Evolutionary conservation across 2,113 vertebrate genomes (phyloP).

Genomic region (Scophthalmus maximus): DNA sequence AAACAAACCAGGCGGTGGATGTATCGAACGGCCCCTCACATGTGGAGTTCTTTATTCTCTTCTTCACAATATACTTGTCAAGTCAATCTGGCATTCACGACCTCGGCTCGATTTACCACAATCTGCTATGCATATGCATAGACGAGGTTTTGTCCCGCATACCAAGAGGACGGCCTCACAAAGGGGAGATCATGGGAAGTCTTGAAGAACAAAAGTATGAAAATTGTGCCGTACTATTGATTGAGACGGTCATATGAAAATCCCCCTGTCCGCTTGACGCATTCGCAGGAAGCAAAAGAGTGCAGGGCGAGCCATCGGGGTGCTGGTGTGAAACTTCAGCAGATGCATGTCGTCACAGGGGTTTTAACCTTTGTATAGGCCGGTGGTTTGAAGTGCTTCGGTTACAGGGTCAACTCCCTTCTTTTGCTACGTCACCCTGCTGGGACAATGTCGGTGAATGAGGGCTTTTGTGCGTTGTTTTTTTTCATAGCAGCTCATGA

Average conservation of each 20-base stretch:
- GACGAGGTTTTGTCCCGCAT: slow-evolving; percentile 40
- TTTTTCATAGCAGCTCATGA: slow-evolving; percentile 48
- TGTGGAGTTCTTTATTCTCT: slow-evolving; percentile 35
- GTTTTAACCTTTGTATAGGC: slow-evolving; percentile 44
- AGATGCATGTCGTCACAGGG: slow-evolving; percentile 23
- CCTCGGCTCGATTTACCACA: slow-evolving; percentile 7
- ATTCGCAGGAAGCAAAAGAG: neutral
- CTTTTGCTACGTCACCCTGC: slow-evolving; percentile 33
- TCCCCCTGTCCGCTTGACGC: neutral
- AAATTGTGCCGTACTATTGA: slow-evolving; percentile 11
- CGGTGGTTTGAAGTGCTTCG: slow-evolving; percentile 28
- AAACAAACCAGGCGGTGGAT: slow-evolving; percentile 27
- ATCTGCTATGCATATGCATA: slow-evolving; percentile 42
- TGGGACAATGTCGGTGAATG: slow-evolving; percentile 39
- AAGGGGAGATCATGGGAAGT: slow-evolving; percentile 14
- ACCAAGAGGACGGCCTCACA: neutral
- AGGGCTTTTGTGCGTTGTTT: slow-evolving; percentile 54
- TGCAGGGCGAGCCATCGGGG: neutral
- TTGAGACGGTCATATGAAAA: slow-evolving; percentile 1
- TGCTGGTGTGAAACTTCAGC: slow-evolving; percentile 34
- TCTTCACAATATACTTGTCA: slow-evolving; percentile 30
- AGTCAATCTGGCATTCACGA: slow-evolving; percentile 36
- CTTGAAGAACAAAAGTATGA: slow-evolving; percentile 19
- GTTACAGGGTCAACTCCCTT: slow-evolving; percentile 22
- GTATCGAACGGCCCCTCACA: slow-evolving; percentile 15